Base-by-base conservation (phyloP, 37 sponge, comb jelly and placozoan species). In the Tethya wilhelma region DNA sequence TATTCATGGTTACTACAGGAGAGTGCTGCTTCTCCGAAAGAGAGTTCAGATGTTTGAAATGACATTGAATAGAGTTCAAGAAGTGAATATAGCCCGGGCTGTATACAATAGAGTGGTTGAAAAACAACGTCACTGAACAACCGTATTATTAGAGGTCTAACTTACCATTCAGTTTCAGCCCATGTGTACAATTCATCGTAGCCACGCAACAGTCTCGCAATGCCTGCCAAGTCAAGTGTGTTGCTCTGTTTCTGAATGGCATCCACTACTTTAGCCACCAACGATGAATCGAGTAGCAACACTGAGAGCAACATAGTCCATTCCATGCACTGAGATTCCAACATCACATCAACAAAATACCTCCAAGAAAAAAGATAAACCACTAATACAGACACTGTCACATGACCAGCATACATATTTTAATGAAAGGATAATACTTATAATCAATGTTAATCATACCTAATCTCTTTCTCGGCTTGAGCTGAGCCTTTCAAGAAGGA, bases 381-480 rank as follows among this genome's bases (percentile, higher is more conserved):
- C 60, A 25, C 12, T 4, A 42, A 2, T 33, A 59, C 44, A 3
- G 4, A 62, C 31, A 8, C 33, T 60, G 33, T 56, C 60, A 39
- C 53, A 73, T 30, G 4, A n/a, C 9, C 64, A 37, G 25, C 28
- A 44, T 6, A 2, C 44, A 31, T 23, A 11, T 1, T 0, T 14
- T 37, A 0, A 28, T 20, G n/a, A 36, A 72, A 42, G 17, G 20
- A 7, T 43, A 44, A 23, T 25, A 25, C 14, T 28, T 4, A 69
- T 14, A 38, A 37, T 30, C 40, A 59, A 53, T 28, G 37, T n/a
- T 29, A 31, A 29, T 46, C 69, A 36, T 74, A 92, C 88, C 89
- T 87, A 23, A 93, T 79, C 41, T 93, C 93, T 17, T 74, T 75
- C 42, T 93, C 93, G 14, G 89, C 55, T 42, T 81, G 85, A 12